Conservation (phyloP, 2,797 vertebrate genomes). For the Acanthopagrus latus region DNA sequence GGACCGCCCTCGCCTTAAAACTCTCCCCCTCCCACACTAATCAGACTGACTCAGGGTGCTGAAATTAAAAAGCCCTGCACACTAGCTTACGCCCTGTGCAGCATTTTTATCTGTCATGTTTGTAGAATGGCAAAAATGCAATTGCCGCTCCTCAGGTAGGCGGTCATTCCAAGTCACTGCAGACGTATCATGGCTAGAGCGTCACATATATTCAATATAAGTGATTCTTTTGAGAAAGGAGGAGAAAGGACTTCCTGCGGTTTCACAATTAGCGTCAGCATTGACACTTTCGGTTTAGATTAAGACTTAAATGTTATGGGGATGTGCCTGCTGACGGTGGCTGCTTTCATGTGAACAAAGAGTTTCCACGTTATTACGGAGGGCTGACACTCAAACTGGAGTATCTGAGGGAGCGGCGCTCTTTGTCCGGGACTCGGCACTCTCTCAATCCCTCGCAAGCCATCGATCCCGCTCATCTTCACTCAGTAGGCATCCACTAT, state of each 20-base stretch:
- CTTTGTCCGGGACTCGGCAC: constrained; percentile 57
- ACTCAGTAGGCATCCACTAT: constrained; percentile 53
- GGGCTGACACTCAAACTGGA: constrained; percentile 28
- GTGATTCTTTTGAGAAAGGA: constrained; percentile 3
- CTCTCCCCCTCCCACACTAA: constrained; percentile 47
- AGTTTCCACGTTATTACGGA: constrained; percentile 31
- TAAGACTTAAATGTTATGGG: constrained; percentile 21
- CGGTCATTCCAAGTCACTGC: constrained; percentile 7
- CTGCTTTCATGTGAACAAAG: constrained; percentile 56
- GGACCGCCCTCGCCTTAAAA: constrained; percentile 32
- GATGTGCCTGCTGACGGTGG: constrained; percentile 13
- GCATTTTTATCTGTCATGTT: constrained; percentile 28
- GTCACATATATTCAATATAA: constrained; percentile 2
- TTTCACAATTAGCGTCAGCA: constrained; percentile 18
- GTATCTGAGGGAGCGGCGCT: constrained; percentile 38
- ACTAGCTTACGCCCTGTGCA: constrained; percentile 21
- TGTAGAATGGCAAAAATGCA: not conserved
- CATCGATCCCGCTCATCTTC: constrained; percentile 67
- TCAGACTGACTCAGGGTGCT: constrained; percentile 48
- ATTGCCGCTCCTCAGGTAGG: constrained; percentile 8
- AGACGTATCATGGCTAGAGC: not conserved
- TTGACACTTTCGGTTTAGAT: constrained; percentile 34
- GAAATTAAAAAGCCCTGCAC: constrained; percentile 26
- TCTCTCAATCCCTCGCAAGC: constrained; percentile 64
- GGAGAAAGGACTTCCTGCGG: constrained; percentile 4